phyloP scores from a whole-genome alignment of 2,797 vertebrate species.

The Coracias cyanogaster region DNA sequence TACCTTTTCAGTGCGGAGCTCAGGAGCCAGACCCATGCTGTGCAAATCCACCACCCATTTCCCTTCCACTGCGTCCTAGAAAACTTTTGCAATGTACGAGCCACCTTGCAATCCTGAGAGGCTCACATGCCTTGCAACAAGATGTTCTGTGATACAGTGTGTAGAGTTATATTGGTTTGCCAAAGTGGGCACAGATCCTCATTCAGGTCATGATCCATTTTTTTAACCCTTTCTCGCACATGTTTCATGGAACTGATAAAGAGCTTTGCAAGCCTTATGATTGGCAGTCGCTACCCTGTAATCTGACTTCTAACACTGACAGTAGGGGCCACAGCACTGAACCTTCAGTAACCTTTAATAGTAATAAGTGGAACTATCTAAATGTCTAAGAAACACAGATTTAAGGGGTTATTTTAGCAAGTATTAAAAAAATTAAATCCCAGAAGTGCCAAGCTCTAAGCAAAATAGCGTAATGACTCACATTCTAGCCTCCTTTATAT shows the following conservation, averaged over 20 bases:
- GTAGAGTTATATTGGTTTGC: not conserved
- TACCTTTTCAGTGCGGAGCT: not conserved
- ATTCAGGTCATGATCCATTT: not conserved
- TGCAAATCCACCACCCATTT: fast-evolving
- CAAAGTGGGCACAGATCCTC: not conserved
- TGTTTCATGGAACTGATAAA: not conserved
- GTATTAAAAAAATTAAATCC: not conserved
- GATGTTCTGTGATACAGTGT: not conserved
- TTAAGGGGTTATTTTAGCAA: not conserved
- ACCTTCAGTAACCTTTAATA: not conserved
- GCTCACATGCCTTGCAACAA: not conserved
- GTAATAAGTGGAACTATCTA: not conserved
- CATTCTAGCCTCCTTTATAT: not conserved
- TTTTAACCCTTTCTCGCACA: not conserved
- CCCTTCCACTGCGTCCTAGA: not conserved
- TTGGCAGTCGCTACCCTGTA: not conserved
- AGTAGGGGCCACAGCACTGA: not conserved
- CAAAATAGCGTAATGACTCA: not conserved
- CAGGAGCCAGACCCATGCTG: not conserved
- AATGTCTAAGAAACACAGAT: not conserved
- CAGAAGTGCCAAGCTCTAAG: not conserved
- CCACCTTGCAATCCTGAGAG: not conserved
- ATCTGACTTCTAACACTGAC: not conserved
- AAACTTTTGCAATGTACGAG: not conserved
- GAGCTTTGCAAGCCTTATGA: not conserved